These are phyloP conservation scores for Calameuta filiformis DNA, from an alignment of 2,888 invertebrate genomes.

Conservation along the genomic window DNA sequence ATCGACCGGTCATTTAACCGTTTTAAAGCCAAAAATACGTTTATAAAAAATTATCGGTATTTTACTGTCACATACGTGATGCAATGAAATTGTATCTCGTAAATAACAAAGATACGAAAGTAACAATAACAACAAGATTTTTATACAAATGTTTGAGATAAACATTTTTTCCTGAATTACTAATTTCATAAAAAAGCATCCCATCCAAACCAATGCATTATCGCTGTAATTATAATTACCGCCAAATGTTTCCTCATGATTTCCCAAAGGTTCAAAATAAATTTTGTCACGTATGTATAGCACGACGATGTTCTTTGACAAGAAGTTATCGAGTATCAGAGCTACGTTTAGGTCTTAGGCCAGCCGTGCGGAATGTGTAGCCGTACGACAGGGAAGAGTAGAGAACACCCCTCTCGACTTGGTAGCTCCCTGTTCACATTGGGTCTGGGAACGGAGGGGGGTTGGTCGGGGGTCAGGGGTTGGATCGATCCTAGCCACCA, in stretches of 20 bases:
- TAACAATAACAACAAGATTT: background rate
- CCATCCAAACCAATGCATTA: background rate
- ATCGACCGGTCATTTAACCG: no score
- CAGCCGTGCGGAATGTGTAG: background rate
- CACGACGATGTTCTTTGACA: background rate
- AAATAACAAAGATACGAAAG: background rate
- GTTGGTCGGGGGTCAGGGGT: slow-evolving; percentile 39
- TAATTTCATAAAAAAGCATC: background rate
- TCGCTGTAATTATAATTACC: background rate
- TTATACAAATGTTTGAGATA: background rate
- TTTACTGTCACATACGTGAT: background rate
- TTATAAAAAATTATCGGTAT: no score
- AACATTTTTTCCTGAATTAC: background rate
- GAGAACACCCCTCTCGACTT: slow-evolving; percentile 1
- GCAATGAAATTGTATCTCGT: background rate
- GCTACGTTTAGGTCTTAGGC: background rate
- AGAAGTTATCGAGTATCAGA: background rate
- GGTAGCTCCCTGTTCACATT: slow-evolving; percentile 14
- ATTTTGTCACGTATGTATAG: background rate
- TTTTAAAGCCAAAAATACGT: no score
- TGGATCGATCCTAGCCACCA: slow-evolving; percentile 52
- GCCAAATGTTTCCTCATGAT: background rate
- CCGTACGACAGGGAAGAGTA: background rate
- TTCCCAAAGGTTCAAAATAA: background rate
- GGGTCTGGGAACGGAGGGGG: slow-evolving; percentile 15